phyloP scores from a whole-genome alignment of 2,113 vertebrate species.

The Varanus salvator region DNA sequence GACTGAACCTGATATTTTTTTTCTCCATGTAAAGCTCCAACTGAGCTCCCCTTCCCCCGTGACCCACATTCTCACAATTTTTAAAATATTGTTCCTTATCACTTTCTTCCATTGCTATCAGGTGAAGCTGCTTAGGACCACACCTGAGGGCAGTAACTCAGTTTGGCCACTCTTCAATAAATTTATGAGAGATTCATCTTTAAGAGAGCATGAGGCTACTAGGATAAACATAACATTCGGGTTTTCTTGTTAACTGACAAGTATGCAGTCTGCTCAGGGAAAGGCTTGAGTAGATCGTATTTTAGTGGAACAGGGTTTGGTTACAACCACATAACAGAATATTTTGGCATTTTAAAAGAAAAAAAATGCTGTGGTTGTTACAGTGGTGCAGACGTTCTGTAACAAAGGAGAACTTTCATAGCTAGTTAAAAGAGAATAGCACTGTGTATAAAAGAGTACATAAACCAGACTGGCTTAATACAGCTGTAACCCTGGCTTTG shows the following conservation, averaged over 20 bases:
- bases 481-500: background rate
- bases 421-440: background rate
- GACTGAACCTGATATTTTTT: too few relatives aligned
- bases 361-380: background rate
- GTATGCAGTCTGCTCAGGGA: background rate
- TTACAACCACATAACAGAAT: background rate
- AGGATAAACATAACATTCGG: background rate
- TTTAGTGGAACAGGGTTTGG: background rate
- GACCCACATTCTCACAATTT: background rate
- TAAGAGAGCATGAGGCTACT: slow-evolving; percentile 11
- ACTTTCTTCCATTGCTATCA: background rate
- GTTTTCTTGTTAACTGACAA: background rate
- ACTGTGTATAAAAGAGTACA: background rate
- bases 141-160: background rate
- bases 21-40: too few relatives aligned
- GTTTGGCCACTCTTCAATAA: background rate
- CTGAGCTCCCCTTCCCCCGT: background rate
- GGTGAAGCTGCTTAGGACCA: background rate
- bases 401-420: background rate
- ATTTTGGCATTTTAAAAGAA: background rate
- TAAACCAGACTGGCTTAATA: background rate
- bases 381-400: background rate
- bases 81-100: background rate
- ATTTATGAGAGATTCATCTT: background rate
- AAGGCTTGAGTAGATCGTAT: background rate